A percentile compares a stretch with the other conserved stretches of the same genome.
Conservation (phyloP, 2,797 vertebrate genomes). For the Sphenodon punctatus region DNA sequence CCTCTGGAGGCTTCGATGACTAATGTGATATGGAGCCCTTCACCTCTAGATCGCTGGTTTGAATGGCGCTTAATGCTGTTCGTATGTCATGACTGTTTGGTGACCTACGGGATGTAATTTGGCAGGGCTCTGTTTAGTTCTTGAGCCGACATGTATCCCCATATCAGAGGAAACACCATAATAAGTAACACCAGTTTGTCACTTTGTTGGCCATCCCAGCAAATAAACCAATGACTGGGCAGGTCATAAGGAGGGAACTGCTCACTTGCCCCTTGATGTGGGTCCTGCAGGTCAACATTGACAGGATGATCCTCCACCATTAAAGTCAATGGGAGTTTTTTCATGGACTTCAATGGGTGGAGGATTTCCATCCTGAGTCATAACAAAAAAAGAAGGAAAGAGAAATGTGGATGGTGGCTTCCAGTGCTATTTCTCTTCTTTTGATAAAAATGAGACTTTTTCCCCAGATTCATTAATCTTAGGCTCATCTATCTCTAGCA, state of each 20-base stretch:
- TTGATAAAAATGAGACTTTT: not conserved
- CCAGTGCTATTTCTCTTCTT: not conserved
- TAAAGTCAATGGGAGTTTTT: no score
- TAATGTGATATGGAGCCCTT: not conserved
- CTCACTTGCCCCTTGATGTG: not conserved
- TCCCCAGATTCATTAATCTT: not conserved
- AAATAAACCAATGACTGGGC: not conserved
- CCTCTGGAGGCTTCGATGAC: not conserved
- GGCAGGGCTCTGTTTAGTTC: not conserved
- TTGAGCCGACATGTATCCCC: not conserved
- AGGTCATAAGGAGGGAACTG: not conserved
- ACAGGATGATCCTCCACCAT: no score
- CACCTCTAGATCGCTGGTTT: not conserved
- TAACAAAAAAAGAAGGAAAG: not conserved
- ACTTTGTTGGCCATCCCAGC: not conserved
- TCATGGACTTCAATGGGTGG: no score
- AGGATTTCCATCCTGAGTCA: no score
- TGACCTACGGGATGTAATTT: fast-evolving
- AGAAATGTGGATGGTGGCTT: not conserved
- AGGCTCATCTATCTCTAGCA: not conserved
- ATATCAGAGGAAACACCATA: not conserved
- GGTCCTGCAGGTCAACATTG: not conserved
- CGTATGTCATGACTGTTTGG: not conserved
- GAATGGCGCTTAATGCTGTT: not conserved
- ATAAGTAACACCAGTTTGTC: not conserved